phyloP scores from a whole-genome alignment of 2,888 invertebrate genomes.

The Amphipyra tragopoginis region DNA sequence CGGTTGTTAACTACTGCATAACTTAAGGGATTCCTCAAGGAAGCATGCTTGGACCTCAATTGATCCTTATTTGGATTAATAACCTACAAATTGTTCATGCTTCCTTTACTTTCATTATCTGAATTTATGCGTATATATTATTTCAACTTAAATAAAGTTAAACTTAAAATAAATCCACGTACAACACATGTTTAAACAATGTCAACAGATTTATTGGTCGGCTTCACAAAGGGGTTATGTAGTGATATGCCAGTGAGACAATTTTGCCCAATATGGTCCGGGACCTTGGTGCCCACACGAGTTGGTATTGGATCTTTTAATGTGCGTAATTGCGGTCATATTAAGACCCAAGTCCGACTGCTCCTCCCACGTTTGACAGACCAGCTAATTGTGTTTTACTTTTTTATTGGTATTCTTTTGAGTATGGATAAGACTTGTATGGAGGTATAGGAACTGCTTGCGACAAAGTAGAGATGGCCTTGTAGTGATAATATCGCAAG shows the following conservation, averaged over 20 bases:
- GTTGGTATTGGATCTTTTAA: constrained; percentile 83
- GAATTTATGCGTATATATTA: background rate
- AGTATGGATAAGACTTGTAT: constrained; percentile 27
- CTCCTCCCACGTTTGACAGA: constrained; percentile 75
- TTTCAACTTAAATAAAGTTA: constrained; percentile 2
- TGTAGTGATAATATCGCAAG: constrained; percentile 44
- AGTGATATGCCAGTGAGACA: constrained; percentile 72
- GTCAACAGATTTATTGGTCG: constrained; percentile 57
- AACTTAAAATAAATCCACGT: constrained; percentile 36
- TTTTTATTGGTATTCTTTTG: constrained; percentile 60
- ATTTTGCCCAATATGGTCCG: constrained; percentile 81
- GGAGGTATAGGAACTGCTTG: constrained; percentile 34
- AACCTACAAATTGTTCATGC: background rate
- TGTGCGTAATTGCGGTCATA: constrained; percentile 84
- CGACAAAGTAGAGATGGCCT: constrained; percentile 33
- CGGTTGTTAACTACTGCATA: background rate
- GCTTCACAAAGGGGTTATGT: constrained; percentile 69
- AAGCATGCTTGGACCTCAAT: background rate
- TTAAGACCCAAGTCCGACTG: constrained; percentile 79
- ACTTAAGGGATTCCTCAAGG: constrained; percentile 8
- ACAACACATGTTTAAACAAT: constrained; percentile 51
- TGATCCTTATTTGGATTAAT: background rate
- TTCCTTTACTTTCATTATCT: background rate
- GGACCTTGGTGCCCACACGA: constrained; percentile 84
- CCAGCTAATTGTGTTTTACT: constrained; percentile 66